These are phyloP conservation scores for Diaperis boleti DNA, from an alignment of 2,888 invertebrate species.

Conservation along the genomic window DNA sequence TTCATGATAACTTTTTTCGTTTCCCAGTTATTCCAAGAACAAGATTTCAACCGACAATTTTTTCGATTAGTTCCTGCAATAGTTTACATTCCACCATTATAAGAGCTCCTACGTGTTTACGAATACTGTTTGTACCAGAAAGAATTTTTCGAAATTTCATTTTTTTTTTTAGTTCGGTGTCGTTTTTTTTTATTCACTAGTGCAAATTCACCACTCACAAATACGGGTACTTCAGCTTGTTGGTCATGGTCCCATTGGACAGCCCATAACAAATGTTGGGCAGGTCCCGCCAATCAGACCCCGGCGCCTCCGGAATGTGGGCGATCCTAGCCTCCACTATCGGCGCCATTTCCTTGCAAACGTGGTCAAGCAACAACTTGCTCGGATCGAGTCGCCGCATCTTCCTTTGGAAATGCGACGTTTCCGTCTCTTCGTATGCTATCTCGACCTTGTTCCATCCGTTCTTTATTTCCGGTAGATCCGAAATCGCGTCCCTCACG, in stretches of 20 bases:
- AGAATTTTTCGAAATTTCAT: too few species aligned
- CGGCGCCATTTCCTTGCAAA: conserved; percentile 87
- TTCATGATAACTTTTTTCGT: too few species aligned
- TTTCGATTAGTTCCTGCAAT: too few species aligned
- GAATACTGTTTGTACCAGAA: too few species aligned
- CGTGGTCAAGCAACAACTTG: conserved; percentile 73
- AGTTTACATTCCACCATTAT: too few species aligned
- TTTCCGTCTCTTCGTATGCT: conserved; percentile 77
- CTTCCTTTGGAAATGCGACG: conserved; percentile 81
- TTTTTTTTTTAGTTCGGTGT: too few species aligned
- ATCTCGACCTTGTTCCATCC: conserved; percentile 79
- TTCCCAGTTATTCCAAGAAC: too few species aligned
- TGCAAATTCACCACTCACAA: conserved; percentile 61
- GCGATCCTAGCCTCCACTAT: conserved; percentile 82
- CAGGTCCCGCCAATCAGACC: conserved; percentile 88
- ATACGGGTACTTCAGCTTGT: conserved; percentile 69
- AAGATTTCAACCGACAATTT: too few species aligned
- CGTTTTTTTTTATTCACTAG: too few species aligned
- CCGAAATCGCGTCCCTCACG: conserved; percentile 85
- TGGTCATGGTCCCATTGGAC: conserved; percentile 77
- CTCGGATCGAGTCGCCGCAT: conserved; percentile 68
- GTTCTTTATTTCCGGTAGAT: conserved; percentile 81
- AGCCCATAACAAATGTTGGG: conserved; percentile 81
- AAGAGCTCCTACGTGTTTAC: too few species aligned
- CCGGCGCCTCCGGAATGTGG: conserved; percentile 79